Conservation (phyloP, 2,797 vertebrate species). For the Meriones psammophilus region DNA sequence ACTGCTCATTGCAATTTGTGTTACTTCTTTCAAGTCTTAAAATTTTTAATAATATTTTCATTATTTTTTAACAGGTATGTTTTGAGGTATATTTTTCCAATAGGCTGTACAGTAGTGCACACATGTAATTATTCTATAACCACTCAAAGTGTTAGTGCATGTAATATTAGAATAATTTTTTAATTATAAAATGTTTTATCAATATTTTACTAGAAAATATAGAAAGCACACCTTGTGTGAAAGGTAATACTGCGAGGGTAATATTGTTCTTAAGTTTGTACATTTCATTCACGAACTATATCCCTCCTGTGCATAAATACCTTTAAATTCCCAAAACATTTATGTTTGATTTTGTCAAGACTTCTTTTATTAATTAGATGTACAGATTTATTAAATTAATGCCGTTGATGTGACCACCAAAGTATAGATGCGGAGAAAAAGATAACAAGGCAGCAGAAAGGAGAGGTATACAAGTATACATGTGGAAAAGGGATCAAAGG, state of each 20-base stretch:
- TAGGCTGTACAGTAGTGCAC: not conserved
- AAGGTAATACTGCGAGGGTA: not conserved
- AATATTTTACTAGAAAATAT: constrained; percentile 7
- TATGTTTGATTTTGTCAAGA: not conserved
- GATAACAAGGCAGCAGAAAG: fast-evolving
- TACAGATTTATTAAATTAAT: not conserved
- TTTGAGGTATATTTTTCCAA: not conserved
- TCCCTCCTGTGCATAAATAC: not conserved
- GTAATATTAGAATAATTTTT: not conserved
- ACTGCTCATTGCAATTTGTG: not conserved
- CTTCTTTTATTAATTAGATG: not conserved
- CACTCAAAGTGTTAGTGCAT: not conserved
- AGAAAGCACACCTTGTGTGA: not conserved
- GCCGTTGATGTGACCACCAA: not conserved
- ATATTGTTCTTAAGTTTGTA: not conserved
- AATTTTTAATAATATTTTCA: not conserved
- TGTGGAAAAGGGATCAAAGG: not conserved
- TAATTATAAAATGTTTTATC: not conserved
- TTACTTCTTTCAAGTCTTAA: not conserved
- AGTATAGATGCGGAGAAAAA: not conserved
- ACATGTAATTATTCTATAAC: not conserved
- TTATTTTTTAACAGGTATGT: not conserved
- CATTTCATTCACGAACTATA: not conserved
- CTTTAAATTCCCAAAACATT: not conserved
- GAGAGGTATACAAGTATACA: fast-evolving